Conservation (phyloP, 2,797 vertebrate genomes). For the Coreius guichenoti region DNA sequence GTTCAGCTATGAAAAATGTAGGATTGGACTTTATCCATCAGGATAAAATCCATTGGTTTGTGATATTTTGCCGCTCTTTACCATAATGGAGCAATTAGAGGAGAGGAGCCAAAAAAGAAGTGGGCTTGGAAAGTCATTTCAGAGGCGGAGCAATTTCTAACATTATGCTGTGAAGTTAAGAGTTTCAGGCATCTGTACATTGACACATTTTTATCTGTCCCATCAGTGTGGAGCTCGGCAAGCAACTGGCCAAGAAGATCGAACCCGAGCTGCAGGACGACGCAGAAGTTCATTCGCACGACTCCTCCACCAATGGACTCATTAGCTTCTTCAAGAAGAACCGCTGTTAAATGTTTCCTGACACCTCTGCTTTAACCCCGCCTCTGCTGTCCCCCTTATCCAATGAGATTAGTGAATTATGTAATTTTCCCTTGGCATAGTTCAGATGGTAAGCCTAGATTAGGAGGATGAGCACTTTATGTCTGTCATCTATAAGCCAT, state of each 20-base stretch:
- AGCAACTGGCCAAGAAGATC: slow-evolving; percentile 96
- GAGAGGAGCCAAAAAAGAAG: not conserved
- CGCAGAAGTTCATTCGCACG: slow-evolving; percentile 87
- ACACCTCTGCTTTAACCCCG: not conserved
- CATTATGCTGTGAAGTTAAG: not conserved
- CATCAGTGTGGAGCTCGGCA: slow-evolving; percentile 92
- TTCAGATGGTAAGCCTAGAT: slow-evolving; percentile 35
- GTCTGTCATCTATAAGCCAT: slow-evolving; percentile 57
- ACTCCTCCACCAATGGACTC: slow-evolving; percentile 95
- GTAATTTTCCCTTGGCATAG: slow-evolving; percentile 36
- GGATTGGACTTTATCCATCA: not conserved
- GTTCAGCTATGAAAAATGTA: not conserved
- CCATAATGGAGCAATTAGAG: not conserved
- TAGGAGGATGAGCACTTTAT: slow-evolving; percentile 67
- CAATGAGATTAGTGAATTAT: slow-evolving; percentile 32
- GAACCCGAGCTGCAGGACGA: slow-evolving; percentile 91
- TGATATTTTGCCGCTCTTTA: not conserved
- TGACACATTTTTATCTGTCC: slow-evolving; percentile 6
- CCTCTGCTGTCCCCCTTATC: slow-evolving; percentile 13
- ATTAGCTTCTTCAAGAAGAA: slow-evolving; percentile 96
- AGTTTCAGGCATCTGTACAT: not conserved
- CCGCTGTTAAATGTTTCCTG: slow-evolving; percentile 73
- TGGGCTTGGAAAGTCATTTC: not conserved
- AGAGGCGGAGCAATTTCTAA: not conserved
- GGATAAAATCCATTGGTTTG: not conserved